phyloP scores from a whole-genome alignment of 2,113 vertebrate genomes.

The Canis aureus region DNA sequence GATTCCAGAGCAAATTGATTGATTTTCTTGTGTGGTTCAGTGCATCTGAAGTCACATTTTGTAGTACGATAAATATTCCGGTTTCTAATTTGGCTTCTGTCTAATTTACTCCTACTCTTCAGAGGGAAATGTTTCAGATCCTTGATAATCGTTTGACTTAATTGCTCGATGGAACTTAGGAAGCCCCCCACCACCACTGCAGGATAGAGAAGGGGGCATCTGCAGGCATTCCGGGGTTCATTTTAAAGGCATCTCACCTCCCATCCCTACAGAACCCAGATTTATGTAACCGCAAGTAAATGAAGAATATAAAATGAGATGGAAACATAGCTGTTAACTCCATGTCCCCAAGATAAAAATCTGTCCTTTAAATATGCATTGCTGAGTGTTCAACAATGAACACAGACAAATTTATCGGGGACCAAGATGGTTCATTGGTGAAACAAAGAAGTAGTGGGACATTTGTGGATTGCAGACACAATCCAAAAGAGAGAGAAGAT shows the following conservation, averaged over 20 bases:
- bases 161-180: not conserved
- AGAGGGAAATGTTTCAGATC: not conserved
- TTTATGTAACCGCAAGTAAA: not conserved
- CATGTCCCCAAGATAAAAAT: not conserved
- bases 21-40: not conserved
- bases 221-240: too few relatives aligned
- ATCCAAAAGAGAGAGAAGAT: not conserved
- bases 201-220: not conserved
- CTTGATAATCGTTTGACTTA: not conserved
- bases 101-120: not conserved
- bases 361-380: not conserved
- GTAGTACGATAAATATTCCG: not conserved
- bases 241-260: not conserved
- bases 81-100: conserved; percentile 10
- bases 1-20: not conserved
- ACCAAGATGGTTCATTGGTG: not conserved
- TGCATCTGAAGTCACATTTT: not conserved
- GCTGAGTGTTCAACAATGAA: not conserved
- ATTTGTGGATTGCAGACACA: not conserved
- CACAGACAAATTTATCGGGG: not conserved
- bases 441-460: not conserved
- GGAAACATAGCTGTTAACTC: not conserved
- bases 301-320: not conserved
- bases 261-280: not conserved
- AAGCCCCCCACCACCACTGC: not conserved